Percentiles rank a stretch among this genome's conserved stretches.
These are phyloP conservation scores for Dynastes grantii DNA, from an alignment of 2,888 invertebrate genomes.

Conservation along the genomic window DNA sequence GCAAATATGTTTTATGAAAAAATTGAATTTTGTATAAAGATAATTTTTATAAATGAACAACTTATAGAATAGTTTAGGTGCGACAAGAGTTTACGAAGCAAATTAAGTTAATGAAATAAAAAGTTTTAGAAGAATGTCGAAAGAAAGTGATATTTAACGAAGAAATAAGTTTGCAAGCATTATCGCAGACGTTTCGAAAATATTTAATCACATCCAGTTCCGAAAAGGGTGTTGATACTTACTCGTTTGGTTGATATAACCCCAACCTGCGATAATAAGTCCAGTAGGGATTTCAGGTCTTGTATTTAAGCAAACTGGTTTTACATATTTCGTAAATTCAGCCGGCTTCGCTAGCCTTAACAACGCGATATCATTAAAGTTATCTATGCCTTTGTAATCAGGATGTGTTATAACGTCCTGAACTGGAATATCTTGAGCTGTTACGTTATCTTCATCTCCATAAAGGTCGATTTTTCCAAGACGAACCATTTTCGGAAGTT, in stretches of 20 bases:
- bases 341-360: slow-evolving; percentile 64
- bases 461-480: slow-evolving; percentile 64
- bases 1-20: too few species aligned
- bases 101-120: too few species aligned
- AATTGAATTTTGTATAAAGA: too few species aligned
- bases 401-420: slow-evolving; percentile 64
- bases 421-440: slow-evolving; percentile 62
- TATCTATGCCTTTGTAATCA: slow-evolving; percentile 64
- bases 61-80: too few species aligned
- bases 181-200: too few species aligned
- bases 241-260: slow-evolving; percentile 55
- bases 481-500: slow-evolving; percentile 58
- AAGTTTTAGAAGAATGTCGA: too few species aligned
- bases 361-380: slow-evolving; percentile 71
- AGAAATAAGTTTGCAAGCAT: too few species aligned
- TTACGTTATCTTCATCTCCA: slow-evolving; percentile 59
- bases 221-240: neutral
- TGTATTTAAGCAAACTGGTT: slow-evolving; percentile 71
- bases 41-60: too few species aligned
- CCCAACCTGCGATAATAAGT: slow-evolving; percentile 71
- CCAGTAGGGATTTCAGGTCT: slow-evolving; percentile 62
- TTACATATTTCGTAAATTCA: slow-evolving; percentile 61
- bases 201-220: too few species aligned
- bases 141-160: too few species aligned
- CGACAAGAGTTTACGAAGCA: too few species aligned